These are phyloP conservation scores for Helostoma temminkii DNA, from an alignment of 2,797 vertebrate genomes.

Conservation along the genomic window DNA sequence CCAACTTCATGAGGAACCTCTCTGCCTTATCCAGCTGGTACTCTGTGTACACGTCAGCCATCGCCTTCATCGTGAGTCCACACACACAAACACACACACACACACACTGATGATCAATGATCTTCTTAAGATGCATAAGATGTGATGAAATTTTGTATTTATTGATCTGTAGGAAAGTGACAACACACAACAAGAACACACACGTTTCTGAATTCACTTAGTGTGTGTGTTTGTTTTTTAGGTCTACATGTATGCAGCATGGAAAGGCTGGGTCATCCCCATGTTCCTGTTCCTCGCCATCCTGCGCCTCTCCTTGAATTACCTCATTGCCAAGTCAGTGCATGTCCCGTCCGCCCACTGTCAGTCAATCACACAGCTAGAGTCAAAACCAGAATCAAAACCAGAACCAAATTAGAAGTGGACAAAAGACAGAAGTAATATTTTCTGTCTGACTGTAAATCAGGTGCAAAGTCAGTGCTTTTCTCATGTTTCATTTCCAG, in stretches of 20 bases:
- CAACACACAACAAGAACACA: too few relatives aligned
- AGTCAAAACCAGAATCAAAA: neutral
- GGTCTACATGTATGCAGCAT: conserved; percentile 97
- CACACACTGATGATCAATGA: neutral
- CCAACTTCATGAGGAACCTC: conserved; percentile 96
- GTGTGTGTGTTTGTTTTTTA: conserved; percentile 56
- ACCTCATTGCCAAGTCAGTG: conserved; percentile 88
- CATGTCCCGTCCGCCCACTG: neutral
- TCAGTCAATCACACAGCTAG: conserved; percentile 11
- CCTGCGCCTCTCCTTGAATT: conserved; percentile 96
- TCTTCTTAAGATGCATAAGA: neutral
- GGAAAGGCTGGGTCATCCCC: conserved; percentile 97
- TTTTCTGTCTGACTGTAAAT: too few relatives aligned
- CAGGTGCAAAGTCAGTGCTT: too few relatives aligned
- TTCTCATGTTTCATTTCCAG: too few relatives aligned
- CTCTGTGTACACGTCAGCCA: conserved; percentile 95
- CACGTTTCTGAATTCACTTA: too few relatives aligned
- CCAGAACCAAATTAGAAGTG: neutral
- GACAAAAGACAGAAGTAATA: neutral
- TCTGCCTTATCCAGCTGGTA: conserved; percentile 97
- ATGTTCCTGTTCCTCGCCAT: conserved; percentile 98
- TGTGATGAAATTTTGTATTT: too few relatives aligned
- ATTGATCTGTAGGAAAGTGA: too few relatives aligned
- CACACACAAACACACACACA: neutral
- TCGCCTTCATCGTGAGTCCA: conserved; percentile 95